Percentiles rank a stretch among this genome's conserved stretches.
Evolutionary conservation across 2,888 invertebrate genomes (phyloP).

Genomic region (Papilio demoleus): DNA sequence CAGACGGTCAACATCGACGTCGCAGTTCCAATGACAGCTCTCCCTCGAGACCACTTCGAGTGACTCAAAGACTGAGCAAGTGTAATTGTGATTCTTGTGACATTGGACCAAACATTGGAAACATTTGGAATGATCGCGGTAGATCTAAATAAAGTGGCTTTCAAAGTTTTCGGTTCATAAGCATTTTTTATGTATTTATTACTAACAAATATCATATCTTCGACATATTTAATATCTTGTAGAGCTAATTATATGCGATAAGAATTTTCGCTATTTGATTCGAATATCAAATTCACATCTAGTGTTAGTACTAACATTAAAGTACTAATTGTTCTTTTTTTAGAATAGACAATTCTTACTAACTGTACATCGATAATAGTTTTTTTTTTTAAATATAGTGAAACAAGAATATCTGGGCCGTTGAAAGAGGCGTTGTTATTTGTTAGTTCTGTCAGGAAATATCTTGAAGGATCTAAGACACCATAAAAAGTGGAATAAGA

Average conservation of each 20-base stretch:
- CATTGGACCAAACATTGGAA: conserved; percentile 32
- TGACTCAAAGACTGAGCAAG: conserved; percentile 50
- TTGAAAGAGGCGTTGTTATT: too few relatives aligned
- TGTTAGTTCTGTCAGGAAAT: too few relatives aligned
- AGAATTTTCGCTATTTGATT: conserved; percentile 26
- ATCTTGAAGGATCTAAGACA: too few relatives aligned
- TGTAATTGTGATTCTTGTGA: conserved; percentile 42
- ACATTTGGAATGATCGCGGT: neutral
- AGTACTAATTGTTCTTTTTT: conserved; percentile 57
- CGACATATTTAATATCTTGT: conserved; percentile 38
- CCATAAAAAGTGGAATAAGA: too few relatives aligned
- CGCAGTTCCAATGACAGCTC: conserved; percentile 74
- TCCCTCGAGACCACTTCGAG: conserved; percentile 47
- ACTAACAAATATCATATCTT: conserved; percentile 50
- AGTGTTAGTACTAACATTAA: conserved; percentile 44
- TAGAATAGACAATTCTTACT: conserved; percentile 58
- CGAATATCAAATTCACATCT: conserved; percentile 41
- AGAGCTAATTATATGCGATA: conserved; percentile 32
- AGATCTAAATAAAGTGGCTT: neutral
- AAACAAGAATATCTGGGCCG: too few relatives aligned
- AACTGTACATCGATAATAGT: conserved; percentile 46
- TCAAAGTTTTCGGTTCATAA: neutral
- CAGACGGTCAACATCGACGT: conserved; percentile 75
- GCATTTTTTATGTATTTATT: conserved; percentile 33
- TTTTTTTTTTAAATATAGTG: conserved; percentile 6